Conservation (phyloP, 2,113 vertebrate species). For the Hemicordylus capensis region DNA sequence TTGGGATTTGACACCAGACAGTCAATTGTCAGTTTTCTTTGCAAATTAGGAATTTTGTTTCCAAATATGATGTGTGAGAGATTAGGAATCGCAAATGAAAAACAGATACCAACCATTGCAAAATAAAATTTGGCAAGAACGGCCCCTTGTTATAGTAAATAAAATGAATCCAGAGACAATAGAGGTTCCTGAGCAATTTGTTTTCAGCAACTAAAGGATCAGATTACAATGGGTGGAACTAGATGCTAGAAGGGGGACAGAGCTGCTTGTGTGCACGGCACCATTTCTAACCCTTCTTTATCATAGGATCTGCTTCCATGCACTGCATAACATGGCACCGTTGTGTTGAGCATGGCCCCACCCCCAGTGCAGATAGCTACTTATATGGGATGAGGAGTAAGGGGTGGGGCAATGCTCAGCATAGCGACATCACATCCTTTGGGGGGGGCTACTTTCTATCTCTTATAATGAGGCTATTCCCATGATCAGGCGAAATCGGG, state of each 20-base stretch:
- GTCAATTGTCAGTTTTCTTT: constrained; percentile 62
- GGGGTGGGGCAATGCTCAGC: too few relatives aligned
- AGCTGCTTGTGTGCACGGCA: too few relatives aligned
- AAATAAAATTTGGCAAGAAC: neutral
- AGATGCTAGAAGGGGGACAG: neutral
- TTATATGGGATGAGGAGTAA: too few relatives aligned
- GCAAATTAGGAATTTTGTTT: constrained; percentile 65
- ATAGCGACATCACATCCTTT: too few relatives aligned
- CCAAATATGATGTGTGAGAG: constrained; percentile 64
- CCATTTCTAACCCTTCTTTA: too few relatives aligned
- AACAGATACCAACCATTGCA: constrained; percentile 50
- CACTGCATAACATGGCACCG: too few relatives aligned
- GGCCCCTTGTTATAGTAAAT: neutral
- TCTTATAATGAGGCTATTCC: too few relatives aligned
- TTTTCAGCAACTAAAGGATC: neutral
- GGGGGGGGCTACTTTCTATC: too few relatives aligned
- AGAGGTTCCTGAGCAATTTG: neutral
- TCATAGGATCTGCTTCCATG: too few relatives aligned
- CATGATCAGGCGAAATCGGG: too few relatives aligned
- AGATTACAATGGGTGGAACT: neutral
- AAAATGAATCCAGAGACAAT: neutral
- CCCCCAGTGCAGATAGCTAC: too few relatives aligned
- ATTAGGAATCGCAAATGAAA: constrained; percentile 68
- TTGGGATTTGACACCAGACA: constrained; percentile 57
- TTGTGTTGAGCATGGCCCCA: too few relatives aligned